Base-by-base conservation (phyloP, 2,888 invertebrate species). In the Uropetala carovei region DNA sequence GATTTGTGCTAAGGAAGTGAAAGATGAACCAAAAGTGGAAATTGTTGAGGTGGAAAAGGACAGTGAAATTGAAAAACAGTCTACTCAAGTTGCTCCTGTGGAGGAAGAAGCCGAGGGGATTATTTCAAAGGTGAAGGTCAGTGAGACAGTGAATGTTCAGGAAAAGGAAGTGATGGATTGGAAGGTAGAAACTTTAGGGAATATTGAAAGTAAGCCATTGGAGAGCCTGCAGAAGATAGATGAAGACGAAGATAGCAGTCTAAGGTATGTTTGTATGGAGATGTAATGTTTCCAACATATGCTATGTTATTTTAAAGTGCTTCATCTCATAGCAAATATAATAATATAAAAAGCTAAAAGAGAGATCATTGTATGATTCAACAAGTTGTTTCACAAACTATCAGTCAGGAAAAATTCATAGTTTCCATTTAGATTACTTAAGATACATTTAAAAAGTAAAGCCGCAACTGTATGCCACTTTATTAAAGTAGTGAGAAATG, bases 181-280 rank as follows among this genome's bases (percentile, higher is more conserved):
- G 93, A 58, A 94, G 93, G 91, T 94, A 93, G 60, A 92, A 27
- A 64, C 59, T 57, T 93, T 92, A 18, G 93, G 92, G 56, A 93
- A 93, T 27, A 75, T 58, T 68, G 82, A 82, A 56, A 92, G 92
- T 16, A 91, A 92, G 81, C 68, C 92, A 92, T 89, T 92, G 92
- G 30, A 75, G 68, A 92, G 27, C 18, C 83, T 81, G 18, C 22
- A 91, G 16, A 64, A 75, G 92, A 94, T 92, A 91, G 93, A 93
- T 14, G 94, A 94, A 92, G 94, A 94, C 85, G 94, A 93, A 92
- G 93, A 94, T 94, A 93, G 92, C 92, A 92, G 92, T 86, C 81
- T 93, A 64, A 89, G 89, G 89, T 89, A 89, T 3, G 18, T 64
- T 13, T 14, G 5, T 56, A 13, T 43, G 10, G 0, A 43, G 43